phyloP scores from a whole-genome alignment of 2,797 vertebrate species.

The Adelosebastes latens region DNA sequence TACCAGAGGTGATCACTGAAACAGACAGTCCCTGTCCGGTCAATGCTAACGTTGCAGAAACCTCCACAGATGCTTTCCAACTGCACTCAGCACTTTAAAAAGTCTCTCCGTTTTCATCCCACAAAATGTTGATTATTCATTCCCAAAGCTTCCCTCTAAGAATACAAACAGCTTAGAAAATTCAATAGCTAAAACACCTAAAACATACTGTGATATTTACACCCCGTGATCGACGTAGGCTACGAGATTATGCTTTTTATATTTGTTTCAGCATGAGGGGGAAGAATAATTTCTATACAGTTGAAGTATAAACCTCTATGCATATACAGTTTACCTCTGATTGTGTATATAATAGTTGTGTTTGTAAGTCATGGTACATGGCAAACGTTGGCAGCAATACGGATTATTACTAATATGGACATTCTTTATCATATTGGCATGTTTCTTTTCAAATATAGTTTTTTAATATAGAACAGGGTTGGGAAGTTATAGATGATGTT shows the following conservation, averaged over 20 bases:
- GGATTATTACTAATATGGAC: neutral
- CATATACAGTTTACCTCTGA: conserved; percentile 15
- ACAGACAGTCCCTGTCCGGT: neutral
- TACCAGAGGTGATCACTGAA: neutral
- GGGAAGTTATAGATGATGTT: neutral
- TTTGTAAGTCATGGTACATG: conserved; percentile 17
- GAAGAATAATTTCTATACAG: conserved; percentile 23
- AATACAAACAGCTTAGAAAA: conserved; percentile 65
- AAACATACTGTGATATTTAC: conserved; percentile 47
- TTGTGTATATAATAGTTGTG: neutral
- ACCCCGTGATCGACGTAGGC: neutral
- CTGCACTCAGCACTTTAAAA: conserved; percentile 11
- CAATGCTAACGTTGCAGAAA: neutral
- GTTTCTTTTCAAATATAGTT: neutral
- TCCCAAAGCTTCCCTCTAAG: conserved; percentile 7
- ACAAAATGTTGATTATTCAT: conserved; percentile 49
- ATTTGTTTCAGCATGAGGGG: neutral
- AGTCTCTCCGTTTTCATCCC: conserved; percentile 22
- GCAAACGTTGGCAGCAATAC: neutral
- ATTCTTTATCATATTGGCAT: neutral
- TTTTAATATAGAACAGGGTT: conserved; percentile 14
- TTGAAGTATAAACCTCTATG: conserved; percentile 30
- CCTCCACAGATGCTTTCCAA: neutral
- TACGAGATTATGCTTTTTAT: neutral
- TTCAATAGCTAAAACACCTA: conserved; percentile 29